Evolutionary conservation across 2,888 invertebrate species (phyloP), one percentile per base, ranked within the genome.

Genomic region (Zaprionus bogoriensis): DNA sequence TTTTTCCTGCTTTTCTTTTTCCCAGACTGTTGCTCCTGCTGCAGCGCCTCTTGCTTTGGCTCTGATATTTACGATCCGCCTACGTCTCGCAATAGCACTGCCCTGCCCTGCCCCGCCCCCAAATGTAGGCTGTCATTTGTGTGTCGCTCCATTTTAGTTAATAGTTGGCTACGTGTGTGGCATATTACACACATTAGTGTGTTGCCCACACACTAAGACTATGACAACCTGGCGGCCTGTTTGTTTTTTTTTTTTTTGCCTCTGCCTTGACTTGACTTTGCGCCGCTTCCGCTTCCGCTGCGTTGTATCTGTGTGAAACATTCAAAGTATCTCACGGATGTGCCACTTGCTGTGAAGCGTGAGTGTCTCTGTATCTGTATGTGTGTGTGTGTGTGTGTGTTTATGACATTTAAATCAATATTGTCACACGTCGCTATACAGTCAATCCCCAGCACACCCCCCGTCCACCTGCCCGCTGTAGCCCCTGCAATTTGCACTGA

Each of bases 331-430:
- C 86, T 78, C 64, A 67, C 74, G 80, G 86, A 87, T 87, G 76
- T 82, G 79, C 78, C 85, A 85, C 81, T 87, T 84, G 81, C 70
- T 62, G 62, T 63, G 62, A 42, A 12, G n/a, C 23, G n/a, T 41
- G 7, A 12, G 2, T 14, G 10, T 17, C 22, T 3, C n/a, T 27
- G 10, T 45, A 6, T 4, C 41, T 14, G 36, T 51, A 41, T 52
- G 7, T 39, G 14, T 42, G 45, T 47, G 44, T 39, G 39, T 53
- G 10, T 60, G 48, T 66, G 53, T 60, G 63, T 83, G 87, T 85
- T 85, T 87, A 86, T 83, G 83, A 71, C 83, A 87, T 85, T 83
- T 83, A 83, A 87, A 83, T 83, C 83, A 83, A 83, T 87, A 87
- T 85, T 73, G 70, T 87, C 64, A 70, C 80, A 71, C 79, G 68